phyloP scores from a whole-genome alignment of 2,888 invertebrate genomes.

The Eupithecia centaureata region DNA sequence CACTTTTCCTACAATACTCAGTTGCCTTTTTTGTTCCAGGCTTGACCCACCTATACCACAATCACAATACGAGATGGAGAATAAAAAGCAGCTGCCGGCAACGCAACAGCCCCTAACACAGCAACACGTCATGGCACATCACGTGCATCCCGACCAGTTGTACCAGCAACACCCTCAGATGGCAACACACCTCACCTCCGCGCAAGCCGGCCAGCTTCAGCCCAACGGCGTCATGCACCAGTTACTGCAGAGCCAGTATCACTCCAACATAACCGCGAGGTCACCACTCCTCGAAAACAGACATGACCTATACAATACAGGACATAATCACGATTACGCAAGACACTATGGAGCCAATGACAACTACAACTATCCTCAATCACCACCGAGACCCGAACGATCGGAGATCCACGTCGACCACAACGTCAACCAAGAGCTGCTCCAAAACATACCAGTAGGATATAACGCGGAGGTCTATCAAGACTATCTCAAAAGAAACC shows the following conservation, averaged over 20 bases:
- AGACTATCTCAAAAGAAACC: conserved; percentile 82
- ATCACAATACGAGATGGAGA: conserved; percentile 86
- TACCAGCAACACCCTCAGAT: conserved; percentile 77
- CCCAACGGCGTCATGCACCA: conserved; percentile 84
- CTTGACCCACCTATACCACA: conserved; percentile 88
- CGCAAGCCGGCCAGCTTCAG: conserved; percentile 74
- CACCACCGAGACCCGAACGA: conserved; percentile 75
- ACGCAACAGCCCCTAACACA: conserved; percentile 83
- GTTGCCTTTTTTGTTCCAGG: conserved; percentile 79
- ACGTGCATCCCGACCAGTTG: conserved; percentile 78
- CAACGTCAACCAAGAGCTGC: conserved; percentile 75
- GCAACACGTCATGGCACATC: conserved; percentile 77
- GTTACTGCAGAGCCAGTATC: conserved; percentile 78
- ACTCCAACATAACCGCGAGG: conserved; percentile 77
- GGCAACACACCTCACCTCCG: conserved; percentile 67
- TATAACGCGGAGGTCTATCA: conserved; percentile 85
- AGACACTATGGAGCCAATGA: conserved; percentile 84
- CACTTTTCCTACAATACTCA: not conserved
- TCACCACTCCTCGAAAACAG: conserved; percentile 83
- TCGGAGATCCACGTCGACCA: conserved; percentile 74
- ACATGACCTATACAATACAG: conserved; percentile 83
- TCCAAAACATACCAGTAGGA: conserved; percentile 78
- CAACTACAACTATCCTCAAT: conserved; percentile 81
- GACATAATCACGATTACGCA: conserved; percentile 80
- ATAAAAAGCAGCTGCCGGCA: conserved; percentile 82